Conservation (phyloP, 2,797 vertebrate species). For the Acanthopagrus latus region DNA sequence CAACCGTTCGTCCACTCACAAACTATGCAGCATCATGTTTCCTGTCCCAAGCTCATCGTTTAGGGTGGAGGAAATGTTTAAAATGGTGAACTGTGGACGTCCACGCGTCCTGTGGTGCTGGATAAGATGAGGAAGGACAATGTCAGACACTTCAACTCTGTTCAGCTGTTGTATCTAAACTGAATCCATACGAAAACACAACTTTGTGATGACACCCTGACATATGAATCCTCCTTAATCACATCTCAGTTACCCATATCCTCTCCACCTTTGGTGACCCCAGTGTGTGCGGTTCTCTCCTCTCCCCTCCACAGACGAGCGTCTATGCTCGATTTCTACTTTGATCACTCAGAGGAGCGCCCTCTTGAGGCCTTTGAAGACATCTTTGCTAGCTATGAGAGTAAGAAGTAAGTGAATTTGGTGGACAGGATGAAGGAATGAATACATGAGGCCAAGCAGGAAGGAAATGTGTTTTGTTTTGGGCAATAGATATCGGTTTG, state of each 20-base stretch:
- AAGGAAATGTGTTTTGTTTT: conserved; percentile 59
- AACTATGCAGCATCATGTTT: conserved; percentile 4
- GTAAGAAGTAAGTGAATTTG: conserved; percentile 96
- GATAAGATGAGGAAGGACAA: conserved; percentile 60
- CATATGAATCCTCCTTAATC: conserved; percentile 42
- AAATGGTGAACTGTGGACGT: conserved; percentile 49
- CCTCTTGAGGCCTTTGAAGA: conserved; percentile 97
- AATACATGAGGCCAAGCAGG: conserved; percentile 78
- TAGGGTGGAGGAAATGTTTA: conserved; percentile 35
- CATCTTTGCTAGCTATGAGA: conserved; percentile 99
- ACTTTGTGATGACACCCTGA: background rate
- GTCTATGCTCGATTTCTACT: conserved; percentile 98
- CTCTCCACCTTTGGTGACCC: conserved; percentile 80
- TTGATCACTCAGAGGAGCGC: conserved; percentile 98
- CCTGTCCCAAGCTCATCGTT: conserved; percentile 23
- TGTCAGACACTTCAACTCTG: conserved; percentile 12
- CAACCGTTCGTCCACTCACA: conserved; percentile 5
- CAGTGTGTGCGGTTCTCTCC: conserved; percentile 84
- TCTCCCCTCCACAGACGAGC: conserved; percentile 90
- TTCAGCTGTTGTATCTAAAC: conserved; percentile 5
- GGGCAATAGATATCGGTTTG: conserved; percentile 34
- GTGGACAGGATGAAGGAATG: conserved; percentile 61
- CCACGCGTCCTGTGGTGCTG: conserved; percentile 40
- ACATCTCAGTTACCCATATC: conserved; percentile 57
- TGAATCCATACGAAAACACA: background rate